phyloP scores from a whole-genome alignment of 1,140 invertebrate genomes.

The Dendrolimus punctatus region DNA sequence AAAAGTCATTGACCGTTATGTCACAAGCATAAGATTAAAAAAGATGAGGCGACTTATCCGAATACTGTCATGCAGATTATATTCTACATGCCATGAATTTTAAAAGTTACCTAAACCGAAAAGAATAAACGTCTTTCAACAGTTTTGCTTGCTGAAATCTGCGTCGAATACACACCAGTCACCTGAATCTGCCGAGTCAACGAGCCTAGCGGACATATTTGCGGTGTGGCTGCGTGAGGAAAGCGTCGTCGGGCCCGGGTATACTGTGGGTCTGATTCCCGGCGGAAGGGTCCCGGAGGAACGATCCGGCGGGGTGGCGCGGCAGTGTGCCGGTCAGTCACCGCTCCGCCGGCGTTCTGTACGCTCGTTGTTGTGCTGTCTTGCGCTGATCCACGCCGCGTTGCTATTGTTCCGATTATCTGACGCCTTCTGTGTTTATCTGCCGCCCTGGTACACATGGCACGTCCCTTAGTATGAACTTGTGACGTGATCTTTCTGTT shows the following conservation, averaged over 20 bases:
- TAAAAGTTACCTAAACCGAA: slow-evolving; percentile 2
- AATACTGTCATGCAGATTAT: slow-evolving; percentile 15
- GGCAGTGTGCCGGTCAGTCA: slow-evolving; percentile 68
- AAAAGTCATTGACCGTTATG: neutral
- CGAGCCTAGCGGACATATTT: slow-evolving; percentile 31
- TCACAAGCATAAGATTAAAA: slow-evolving; percentile 8
- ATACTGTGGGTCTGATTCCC: slow-evolving; percentile 46
- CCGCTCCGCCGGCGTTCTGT: slow-evolving; percentile 57
- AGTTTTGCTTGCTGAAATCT: too few species aligned
- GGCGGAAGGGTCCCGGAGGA: slow-evolving; percentile 63
- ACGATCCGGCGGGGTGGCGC: slow-evolving; percentile 57
- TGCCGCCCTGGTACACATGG: slow-evolving; percentile 31
- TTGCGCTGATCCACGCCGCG: slow-evolving; percentile 21
- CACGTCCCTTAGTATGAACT: slow-evolving; percentile 35
- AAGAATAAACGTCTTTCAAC: too few species aligned
- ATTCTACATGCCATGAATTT: slow-evolving; percentile 15
- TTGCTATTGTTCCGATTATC: slow-evolving; percentile 31
- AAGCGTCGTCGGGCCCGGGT: slow-evolving; percentile 24
- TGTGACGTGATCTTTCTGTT: slow-evolving; percentile 35
- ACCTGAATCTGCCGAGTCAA: slow-evolving; percentile 30
- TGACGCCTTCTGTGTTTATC: slow-evolving; percentile 45
- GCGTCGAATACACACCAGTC: neutral
- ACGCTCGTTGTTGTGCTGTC: slow-evolving; percentile 40
- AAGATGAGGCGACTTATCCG: slow-evolving; percentile 14
- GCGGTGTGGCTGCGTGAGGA: slow-evolving; percentile 37